Evolutionary conservation across 2,888 invertebrate genomes (phyloP), one percentile per base, ranked within the genome.

Genomic region (Lasioglossum lativentre): DNA sequence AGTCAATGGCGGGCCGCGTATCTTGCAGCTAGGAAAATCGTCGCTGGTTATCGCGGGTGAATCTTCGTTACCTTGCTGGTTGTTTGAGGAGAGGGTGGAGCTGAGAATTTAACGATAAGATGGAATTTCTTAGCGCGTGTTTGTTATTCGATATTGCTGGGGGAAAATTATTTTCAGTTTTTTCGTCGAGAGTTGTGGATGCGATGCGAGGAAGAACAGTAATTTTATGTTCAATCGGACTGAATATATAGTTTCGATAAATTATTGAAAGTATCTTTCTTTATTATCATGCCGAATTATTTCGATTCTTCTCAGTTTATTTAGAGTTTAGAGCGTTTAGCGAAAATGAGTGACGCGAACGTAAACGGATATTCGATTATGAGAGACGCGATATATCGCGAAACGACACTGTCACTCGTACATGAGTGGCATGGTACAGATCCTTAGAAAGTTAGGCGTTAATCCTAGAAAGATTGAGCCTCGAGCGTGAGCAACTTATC

Each of bases 361-460:
- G 63, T 30, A 27, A 30, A 63, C 16, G 16, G 14, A 30, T 30
- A 63, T 30, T 63, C 30, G 59, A 59, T 12, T 59, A 27, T 27
- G 16, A 30, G 59, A 30, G 63, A 63, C 63, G 63, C 30, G 63
- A 63, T 63, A 63, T 63, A 30, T 63, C 63, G 63, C 30, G 63
- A 16, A 63, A 63, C 63, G 63, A 63, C 63, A 63, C 63, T 63
- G 63, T 63, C 27, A 63, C 63, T 63, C 63, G 63, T 16, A 6
- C 30, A 30, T 63, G 63, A 63, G 63, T 63, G 63, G 63, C 63
- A 16, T 30, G 63, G 30, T 63, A 30, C 30, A 63, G 63, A 63
- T 63, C 63, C 63, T 63, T 63, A 63, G 63, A 63, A 63, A 63
- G 63, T 63, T 63, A 30, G 30, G 63, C 63, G 63, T 16, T 63